Evolutionary conservation across 1,140 invertebrate species (phyloP).

Genomic region (Neodiprion lecontei): DNA sequence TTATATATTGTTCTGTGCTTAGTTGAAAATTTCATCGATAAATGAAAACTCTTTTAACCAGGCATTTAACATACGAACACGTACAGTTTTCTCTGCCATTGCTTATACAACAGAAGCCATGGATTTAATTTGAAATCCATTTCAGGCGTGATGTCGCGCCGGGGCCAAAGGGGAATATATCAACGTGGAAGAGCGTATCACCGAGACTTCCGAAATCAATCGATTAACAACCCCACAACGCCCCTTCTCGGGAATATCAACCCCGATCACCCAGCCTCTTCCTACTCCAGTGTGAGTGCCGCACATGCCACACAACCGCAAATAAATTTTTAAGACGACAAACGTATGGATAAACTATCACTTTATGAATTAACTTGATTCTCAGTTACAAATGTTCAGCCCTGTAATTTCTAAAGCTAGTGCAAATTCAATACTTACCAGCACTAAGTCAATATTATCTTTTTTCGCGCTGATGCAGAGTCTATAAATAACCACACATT

Average conservation of each 20-base stretch:
- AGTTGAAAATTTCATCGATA: too few relatives aligned
- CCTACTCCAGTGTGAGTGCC: conserved; percentile 59
- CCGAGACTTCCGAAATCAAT: conserved; percentile 32
- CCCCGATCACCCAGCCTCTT: conserved; percentile 51
- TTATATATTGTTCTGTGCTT: too few relatives aligned
- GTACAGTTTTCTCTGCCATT: too few relatives aligned
- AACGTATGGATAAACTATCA: conserved; percentile 1
- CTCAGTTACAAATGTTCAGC: conserved; percentile 5
- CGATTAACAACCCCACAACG: conserved; percentile 41
- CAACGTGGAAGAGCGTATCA: conserved; percentile 30
- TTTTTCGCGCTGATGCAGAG: not conserved
- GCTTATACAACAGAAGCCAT: too few relatives aligned
- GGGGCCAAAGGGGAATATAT: conserved; percentile 37
- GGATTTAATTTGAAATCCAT: conserved; percentile 16
- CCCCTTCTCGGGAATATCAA: conserved; percentile 54
- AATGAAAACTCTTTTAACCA: not conserved
- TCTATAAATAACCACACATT: not conserved
- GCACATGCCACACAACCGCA: conserved; percentile 16
- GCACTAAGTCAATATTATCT: not conserved
- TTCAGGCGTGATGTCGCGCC: conserved; percentile 57
- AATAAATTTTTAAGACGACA: conserved; percentile 1
- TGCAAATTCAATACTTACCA: conserved; percentile 10
- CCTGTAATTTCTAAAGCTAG: not conserved
- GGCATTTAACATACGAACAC: not conserved
- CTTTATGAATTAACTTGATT: not conserved